These are phyloP conservation scores for Callyntrura guangdongensis DNA, from an alignment of 2,888 invertebrate species.

Conservation along the genomic window DNA sequence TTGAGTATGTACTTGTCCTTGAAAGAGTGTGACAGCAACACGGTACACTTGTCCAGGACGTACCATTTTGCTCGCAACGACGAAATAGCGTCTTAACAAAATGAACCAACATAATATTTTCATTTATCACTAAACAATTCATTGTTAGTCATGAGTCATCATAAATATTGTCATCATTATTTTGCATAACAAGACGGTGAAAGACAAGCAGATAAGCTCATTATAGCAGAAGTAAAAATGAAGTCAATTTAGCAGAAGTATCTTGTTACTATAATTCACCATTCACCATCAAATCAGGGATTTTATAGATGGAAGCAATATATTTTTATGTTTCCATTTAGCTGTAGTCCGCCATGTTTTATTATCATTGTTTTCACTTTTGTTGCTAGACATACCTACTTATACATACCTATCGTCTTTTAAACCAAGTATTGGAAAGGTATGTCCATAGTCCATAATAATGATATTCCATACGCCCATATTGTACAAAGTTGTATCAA, in stretches of 20 bases:
- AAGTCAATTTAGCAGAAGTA: slow-evolving; percentile 32
- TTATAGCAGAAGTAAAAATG: not conserved
- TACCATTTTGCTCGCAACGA: slow-evolving; percentile 96
- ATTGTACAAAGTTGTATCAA: too few species aligned
- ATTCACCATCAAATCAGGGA: not conserved
- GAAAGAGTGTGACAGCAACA: slow-evolving; percentile 93
- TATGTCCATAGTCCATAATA: too few species aligned
- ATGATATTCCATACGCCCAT: too few species aligned
- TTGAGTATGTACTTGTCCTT: slow-evolving; percentile 89
- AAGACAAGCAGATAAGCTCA: slow-evolving; percentile 25
- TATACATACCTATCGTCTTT: too few species aligned
- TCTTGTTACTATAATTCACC: not conserved
- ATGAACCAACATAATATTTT: slow-evolving; percentile 40
- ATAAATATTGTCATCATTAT: slow-evolving; percentile 27
- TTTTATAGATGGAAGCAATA: not conserved
- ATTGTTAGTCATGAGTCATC: not conserved
- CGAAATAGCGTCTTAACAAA: slow-evolving; percentile 92
- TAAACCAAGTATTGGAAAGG: too few species aligned
- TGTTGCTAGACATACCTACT: too few species aligned
- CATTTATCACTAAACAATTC: not conserved
- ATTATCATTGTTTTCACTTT: too few species aligned
- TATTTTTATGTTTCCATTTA: not conserved
- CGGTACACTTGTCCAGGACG: slow-evolving; percentile 96
- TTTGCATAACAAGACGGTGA: slow-evolving; percentile 25
- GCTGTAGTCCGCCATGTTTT: too few species aligned